Base-by-base conservation (phyloP, 2,797 vertebrate genomes). In the Cuniculus paca region DNA sequence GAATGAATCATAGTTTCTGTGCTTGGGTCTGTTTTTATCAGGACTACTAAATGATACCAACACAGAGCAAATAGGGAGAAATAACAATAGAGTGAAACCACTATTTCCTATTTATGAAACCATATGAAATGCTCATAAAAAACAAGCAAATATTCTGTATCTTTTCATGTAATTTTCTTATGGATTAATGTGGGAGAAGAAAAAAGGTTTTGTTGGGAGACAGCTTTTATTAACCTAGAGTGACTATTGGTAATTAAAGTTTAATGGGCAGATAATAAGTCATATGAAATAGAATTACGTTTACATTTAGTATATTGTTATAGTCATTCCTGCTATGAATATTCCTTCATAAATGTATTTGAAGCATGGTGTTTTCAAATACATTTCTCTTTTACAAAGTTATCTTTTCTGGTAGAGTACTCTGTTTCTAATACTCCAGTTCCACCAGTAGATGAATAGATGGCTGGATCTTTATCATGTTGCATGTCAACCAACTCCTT, bases 311-410 rank as follows among this genome's bases (percentile, higher is more conserved):
- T 83, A 39, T 79, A 95, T 84, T 68, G 86, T 96, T 95, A 78
- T 26, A 88, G 45, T 90, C 39, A 75, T 87, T 91, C 12, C 58
- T 95, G 7, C 13, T 88, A 48, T 94, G 97, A 96, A 95, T 88
- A 90, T 20, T 63, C 28, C 45, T 95, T 83, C 84, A 96, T 90
- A 96, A 97, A 90, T 75, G 58, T 65, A 96, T 94, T 61, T 95
- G 92, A 96, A 89, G 22, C 19, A 75, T 1, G 68, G 26, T 82
- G 11, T 93, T 97, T 95, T 88, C 79, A 97, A 97, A 94, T n/a
- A 95, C 2, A 63, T 88, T 97, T 96, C 77, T 63, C 31, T 96
- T 82, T 96, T 72, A 92, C 74, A 85, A 56, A 96, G 96, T 96
- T 90, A 94, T 1, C 13, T 92, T 94, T 61, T n/a, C 34, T 52